A percentile compares a stretch with the other conserved stretches of the same genome.
These are phyloP conservation scores for Channa maculata DNA, from an alignment of 2,113 vertebrate species.

Conservation along the genomic window DNA sequence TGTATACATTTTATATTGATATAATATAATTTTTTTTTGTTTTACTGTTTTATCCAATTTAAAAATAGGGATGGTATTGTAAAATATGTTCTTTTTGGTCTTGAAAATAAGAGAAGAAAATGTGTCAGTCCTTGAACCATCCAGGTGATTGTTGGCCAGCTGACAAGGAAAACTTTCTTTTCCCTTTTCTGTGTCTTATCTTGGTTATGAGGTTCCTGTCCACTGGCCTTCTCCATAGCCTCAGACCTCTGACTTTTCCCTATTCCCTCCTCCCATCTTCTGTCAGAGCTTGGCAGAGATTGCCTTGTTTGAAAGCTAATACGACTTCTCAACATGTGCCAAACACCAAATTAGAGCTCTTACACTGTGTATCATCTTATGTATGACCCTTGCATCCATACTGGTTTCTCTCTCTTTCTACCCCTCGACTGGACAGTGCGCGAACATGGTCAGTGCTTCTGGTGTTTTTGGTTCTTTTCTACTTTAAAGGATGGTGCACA, in stretches of 20 bases:
- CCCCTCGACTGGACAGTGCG: slow-evolving; percentile 49
- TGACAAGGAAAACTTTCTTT: not conserved
- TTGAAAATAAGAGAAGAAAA: not conserved
- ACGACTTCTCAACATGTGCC: slow-evolving; percentile 73
- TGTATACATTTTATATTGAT: too few relatives aligned
- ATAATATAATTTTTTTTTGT: too few relatives aligned
- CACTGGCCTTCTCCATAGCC: slow-evolving; percentile 37
- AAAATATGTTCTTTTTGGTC: not conserved
- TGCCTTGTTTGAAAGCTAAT: slow-evolving; percentile 78
- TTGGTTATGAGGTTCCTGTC: slow-evolving; percentile 51
- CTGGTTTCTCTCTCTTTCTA: slow-evolving; percentile 75
- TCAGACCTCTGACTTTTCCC: slow-evolving; percentile 38
- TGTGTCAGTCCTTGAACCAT: not conserved
- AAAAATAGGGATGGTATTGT: too few relatives aligned
- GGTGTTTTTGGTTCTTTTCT: slow-evolving; percentile 34
- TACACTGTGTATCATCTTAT: slow-evolving; percentile 78
- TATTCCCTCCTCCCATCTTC: slow-evolving; percentile 24
- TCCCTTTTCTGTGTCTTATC: slow-evolving; percentile 45
- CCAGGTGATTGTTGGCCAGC: slow-evolving; percentile 3
- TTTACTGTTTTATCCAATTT: too few relatives aligned
- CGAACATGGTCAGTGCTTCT: slow-evolving; percentile 86
- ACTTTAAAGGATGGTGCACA: not conserved
- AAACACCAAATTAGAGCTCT: slow-evolving; percentile 89
- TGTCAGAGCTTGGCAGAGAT: slow-evolving; percentile 76
- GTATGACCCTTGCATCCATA: slow-evolving; percentile 73